Conservation (phyloP, 2,888 invertebrate species). For the Euproctis similis region DNA sequence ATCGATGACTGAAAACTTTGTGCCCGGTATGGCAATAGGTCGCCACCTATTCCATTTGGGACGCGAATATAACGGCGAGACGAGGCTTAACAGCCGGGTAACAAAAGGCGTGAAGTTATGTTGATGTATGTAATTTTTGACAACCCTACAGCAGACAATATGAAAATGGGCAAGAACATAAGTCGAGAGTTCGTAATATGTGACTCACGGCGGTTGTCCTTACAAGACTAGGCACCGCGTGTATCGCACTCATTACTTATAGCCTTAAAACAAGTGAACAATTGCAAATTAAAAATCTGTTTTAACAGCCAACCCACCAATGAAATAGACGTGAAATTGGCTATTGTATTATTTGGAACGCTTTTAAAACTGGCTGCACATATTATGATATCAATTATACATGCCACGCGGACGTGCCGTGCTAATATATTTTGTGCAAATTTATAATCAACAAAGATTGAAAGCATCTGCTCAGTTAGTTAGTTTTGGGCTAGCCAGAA, state of each 20-base stretch:
- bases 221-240: background rate
- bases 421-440: background rate
- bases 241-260: slow-evolving; percentile 1
- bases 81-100: too few species aligned
- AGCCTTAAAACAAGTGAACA: slow-evolving; percentile 9
- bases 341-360: slow-evolving; percentile 5
- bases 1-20: too few species aligned
- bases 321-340: slow-evolving; percentile 4
- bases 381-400: too few species aligned
- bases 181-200: background rate
- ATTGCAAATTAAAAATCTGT: slow-evolving; percentile 18
- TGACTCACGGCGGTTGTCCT: background rate
- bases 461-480: too few species aligned
- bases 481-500: too few species aligned
- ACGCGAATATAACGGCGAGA: too few species aligned
- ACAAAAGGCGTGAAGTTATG: too few species aligned
- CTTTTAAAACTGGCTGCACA: background rate
- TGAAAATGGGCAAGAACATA: background rate
- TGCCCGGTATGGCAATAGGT: too few species aligned
- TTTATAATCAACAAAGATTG: background rate
- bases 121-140: background rate
- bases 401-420: too few species aligned
- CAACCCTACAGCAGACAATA: slow-evolving; percentile 2
- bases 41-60: too few species aligned
- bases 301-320: slow-evolving; percentile 5